phyloP scores from a whole-genome alignment of 2,888 invertebrate genomes.

The Drosophila pegasa region DNA sequence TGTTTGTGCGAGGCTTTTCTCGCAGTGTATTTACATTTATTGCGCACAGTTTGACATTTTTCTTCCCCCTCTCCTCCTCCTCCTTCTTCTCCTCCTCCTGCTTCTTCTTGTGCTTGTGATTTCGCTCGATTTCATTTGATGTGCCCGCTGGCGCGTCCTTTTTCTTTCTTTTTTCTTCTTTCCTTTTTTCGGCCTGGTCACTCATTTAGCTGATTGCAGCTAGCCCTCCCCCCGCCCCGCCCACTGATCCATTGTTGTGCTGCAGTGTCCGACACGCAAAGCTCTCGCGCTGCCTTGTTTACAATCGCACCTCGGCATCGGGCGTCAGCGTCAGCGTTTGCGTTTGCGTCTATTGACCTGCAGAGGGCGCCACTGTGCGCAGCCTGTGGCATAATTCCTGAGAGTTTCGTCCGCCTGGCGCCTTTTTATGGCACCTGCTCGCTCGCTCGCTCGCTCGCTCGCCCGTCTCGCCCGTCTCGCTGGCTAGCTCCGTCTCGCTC shows the following conservation, averaged over 20 bases:
- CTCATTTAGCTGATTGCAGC: slow-evolving; percentile 69
- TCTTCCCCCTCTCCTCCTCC: neutral
- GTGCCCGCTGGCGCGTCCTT: slow-evolving; percentile 59
- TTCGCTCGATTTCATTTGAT: slow-evolving; percentile 77
- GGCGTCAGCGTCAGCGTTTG: slow-evolving; percentile 8
- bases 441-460: neutral
- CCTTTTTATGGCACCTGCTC: slow-evolving; percentile 56
- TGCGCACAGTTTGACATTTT: slow-evolving; percentile 48
- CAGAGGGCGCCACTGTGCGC: slow-evolving; percentile 68
- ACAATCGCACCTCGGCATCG: slow-evolving; percentile 81
- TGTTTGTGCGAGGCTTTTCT: slow-evolving; percentile 33
- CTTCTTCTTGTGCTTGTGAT: slow-evolving; percentile 23
- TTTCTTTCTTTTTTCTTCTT: neutral
- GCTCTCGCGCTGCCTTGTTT: slow-evolving; percentile 58
- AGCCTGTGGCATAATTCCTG: slow-evolving; percentile 65
- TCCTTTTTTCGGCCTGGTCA: slow-evolving; percentile 37
- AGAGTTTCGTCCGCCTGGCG: slow-evolving; percentile 66
- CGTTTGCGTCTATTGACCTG: slow-evolving; percentile 81
- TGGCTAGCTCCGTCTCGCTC: neutral
- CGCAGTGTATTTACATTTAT: slow-evolving; percentile 52
- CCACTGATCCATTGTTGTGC: slow-evolving; percentile 38
- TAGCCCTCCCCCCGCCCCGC: neutral
- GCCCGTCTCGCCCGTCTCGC: neutral
- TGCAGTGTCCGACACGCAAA: slow-evolving; percentile 43
- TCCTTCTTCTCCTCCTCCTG: neutral